phyloP scores from a whole-genome alignment of 2,113 vertebrate species.

The Pterophyllum scalare region DNA sequence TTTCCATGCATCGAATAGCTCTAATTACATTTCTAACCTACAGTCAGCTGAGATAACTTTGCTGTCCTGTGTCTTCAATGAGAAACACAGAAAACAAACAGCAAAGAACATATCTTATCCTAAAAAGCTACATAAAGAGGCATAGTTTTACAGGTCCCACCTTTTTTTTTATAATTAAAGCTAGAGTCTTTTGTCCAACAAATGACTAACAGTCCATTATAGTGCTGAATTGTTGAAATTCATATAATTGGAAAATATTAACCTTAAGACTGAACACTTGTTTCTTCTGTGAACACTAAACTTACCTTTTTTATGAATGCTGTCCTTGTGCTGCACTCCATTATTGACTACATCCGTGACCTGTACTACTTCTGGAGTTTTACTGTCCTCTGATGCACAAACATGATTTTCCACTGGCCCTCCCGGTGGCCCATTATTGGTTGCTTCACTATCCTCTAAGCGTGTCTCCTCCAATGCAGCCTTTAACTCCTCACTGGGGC shows the following conservation, averaged over 20 bases:
- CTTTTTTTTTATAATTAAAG: too few species aligned
- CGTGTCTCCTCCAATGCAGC: conserved; percentile 62
- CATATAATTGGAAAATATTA: background rate
- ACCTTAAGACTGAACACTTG: background rate
- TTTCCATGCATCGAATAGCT: background rate
- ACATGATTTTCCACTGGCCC: conserved; percentile 46
- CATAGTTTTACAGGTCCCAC: background rate
- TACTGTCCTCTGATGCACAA: conserved; percentile 38
- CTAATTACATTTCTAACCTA: background rate
- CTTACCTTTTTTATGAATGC: conserved; percentile 69
- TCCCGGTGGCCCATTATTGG: background rate
- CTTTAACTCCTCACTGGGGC: conserved; percentile 75
- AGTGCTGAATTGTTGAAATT: too few species aligned
- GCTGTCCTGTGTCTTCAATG: background rate
- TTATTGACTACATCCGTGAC: conserved; percentile 35
- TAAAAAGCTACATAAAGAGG: background rate
- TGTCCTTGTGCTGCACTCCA: conserved; percentile 45
- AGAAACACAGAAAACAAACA: too few species aligned
- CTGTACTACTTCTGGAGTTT: conserved; percentile 22
- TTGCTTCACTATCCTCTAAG: conserved; percentile 24
- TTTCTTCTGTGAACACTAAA: background rate
- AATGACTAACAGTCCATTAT: background rate
- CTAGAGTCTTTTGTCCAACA: background rate
- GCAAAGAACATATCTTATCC: background rate
- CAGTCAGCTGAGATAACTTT: background rate